phyloP scores from a whole-genome alignment of 2,113 vertebrate species.

The Heterochromis multidens region DNA sequence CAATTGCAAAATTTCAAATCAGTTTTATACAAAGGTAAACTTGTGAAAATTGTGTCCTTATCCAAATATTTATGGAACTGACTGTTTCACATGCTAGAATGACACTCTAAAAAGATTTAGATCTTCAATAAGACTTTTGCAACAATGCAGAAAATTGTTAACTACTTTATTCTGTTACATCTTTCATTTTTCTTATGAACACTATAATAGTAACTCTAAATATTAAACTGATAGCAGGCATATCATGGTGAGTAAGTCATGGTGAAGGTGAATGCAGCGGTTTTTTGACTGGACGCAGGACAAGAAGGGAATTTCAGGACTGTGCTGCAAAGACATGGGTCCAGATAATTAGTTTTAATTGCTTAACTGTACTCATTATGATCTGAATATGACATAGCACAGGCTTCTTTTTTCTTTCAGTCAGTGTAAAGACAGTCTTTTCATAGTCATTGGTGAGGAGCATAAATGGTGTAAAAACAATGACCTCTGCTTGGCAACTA shows the following conservation, averaged over 20 bases:
- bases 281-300: conserved; percentile 19
- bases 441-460: conserved; percentile 28
- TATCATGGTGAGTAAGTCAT: neutral
- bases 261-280: neutral
- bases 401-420: neutral
- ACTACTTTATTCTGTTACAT: neutral
- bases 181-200: conserved; percentile 1
- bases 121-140: neutral
- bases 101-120: no score
- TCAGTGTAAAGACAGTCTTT: conserved; percentile 22
- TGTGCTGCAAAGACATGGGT: neutral
- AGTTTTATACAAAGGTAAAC: no score
- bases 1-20: no score
- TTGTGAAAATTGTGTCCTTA: no score
- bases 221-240: conserved; percentile 25
- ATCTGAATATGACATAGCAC: neutral
- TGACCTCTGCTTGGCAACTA: conserved; percentile 66
- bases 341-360: neutral
- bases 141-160: neutral
- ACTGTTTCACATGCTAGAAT: no score
- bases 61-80: no score
- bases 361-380: neutral
- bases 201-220: conserved; percentile 22
- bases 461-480: conserved; percentile 54
- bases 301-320: neutral